Conservation (phyloP, 2,888 invertebrate genomes). For the Drosophila bunnanda region DNA sequence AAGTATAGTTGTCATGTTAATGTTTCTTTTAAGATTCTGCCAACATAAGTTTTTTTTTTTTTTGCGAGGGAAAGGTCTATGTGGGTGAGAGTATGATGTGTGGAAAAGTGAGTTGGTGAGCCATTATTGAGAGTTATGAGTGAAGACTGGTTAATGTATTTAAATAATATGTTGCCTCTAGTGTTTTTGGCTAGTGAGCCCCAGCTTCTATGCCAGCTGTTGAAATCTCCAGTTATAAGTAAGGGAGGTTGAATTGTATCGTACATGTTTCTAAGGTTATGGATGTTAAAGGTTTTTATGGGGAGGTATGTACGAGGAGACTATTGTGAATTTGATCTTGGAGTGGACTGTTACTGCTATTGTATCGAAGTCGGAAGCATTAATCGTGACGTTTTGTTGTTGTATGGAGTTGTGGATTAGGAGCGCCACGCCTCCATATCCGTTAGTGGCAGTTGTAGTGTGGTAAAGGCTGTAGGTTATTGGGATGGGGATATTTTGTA, state of each 20-base stretch:
- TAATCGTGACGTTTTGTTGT: conserved; percentile 1
- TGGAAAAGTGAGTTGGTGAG: not conserved
- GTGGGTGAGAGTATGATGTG: not conserved
- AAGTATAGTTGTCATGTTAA: conserved; percentile 20
- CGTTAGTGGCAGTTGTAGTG: conserved; percentile 1
- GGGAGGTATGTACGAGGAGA: conserved; percentile 27
- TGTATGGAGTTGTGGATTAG: conserved; percentile 9
- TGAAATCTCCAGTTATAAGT: conserved; percentile 10
- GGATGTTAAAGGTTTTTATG: conserved; percentile 18
- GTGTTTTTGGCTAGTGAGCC: conserved; percentile 1
- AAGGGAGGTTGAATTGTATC: too few relatives aligned
- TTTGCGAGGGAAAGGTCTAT: conserved; percentile 18
- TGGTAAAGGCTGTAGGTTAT: conserved; percentile 11
- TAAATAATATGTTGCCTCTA: conserved; percentile 14
- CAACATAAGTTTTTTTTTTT: conserved; percentile 7
- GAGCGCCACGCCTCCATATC: not conserved
- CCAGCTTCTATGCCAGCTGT: conserved; percentile 8
- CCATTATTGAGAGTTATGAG: conserved; percentile 26
- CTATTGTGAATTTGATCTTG: conserved; percentile 27
- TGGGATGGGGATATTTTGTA: conserved; percentile 18
- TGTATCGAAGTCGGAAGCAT: conserved; percentile 8
- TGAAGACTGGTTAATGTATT: conserved; percentile 8
- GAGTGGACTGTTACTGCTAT: conserved; percentile 23
- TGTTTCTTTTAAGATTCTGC: conserved; percentile 13
- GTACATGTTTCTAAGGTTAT: conserved; percentile 2